A percentile compares a stretch with the other conserved stretches of the same genome.
These are phyloP conservation scores for Phasia obesa DNA, from an alignment of 2,888 invertebrate genomes.

Conservation along the genomic window DNA sequence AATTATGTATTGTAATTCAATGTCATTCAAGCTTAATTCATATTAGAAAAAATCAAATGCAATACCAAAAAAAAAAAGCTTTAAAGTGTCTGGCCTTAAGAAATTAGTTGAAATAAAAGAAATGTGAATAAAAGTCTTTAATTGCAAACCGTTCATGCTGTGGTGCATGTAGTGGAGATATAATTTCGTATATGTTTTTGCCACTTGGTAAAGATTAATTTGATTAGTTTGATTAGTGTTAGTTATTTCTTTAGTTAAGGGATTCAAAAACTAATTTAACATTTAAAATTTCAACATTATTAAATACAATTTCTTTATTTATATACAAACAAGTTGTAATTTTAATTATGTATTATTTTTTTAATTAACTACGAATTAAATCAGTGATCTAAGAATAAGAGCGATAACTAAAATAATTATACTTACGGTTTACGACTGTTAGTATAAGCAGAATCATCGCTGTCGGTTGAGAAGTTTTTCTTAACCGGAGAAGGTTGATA, in stretches of 20 bases:
- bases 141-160: conserved; percentile 68
- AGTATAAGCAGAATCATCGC: conserved; percentile 84
- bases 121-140: not conserved
- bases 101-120: conserved; percentile 3
- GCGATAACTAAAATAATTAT: conserved; percentile 15
- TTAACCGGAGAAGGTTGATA: conserved; percentile 93
- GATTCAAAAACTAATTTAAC: conserved; percentile 43
- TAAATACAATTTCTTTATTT: conserved; percentile 38
- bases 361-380: conserved; percentile 24
- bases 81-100: conserved; percentile 14
- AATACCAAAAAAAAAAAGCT: conserved; percentile 15
- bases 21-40: conserved; percentile 36
- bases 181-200: conserved; percentile 67
- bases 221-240: conserved; percentile 39
- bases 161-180: conserved; percentile 64
- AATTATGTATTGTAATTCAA: conserved; percentile 6
- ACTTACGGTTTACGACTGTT: conserved; percentile 83
- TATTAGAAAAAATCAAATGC: not conserved
- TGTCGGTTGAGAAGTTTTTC: conserved; percentile 91
- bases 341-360: conserved; percentile 8
- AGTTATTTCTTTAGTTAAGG: conserved; percentile 14
- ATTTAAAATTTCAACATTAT: conserved; percentile 30
- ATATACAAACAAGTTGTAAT: conserved; percentile 62
- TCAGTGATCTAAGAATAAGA: conserved; percentile 12
- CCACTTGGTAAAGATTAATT: conserved; percentile 45